Evolutionary conservation across 2,888 invertebrate species (phyloP).

Genomic region (Arge pagana): DNA sequence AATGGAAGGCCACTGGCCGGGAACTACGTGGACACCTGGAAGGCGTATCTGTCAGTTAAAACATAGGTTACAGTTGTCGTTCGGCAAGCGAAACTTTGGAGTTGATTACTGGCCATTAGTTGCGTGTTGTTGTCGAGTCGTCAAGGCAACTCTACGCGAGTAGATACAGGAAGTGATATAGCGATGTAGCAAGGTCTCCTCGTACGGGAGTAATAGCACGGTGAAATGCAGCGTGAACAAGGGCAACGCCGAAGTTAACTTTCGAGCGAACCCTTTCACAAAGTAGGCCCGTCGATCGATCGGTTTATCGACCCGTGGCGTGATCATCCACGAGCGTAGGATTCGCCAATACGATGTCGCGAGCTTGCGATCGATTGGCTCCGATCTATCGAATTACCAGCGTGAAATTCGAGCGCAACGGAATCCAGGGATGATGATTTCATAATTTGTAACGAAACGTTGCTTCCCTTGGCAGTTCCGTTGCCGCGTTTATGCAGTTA

Average conservation of each 20-base stretch:
- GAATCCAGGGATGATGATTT: conserved; percentile 13
- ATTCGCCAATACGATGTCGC: no score
- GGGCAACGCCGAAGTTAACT: neutral
- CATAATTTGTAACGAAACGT: conserved; percentile 6
- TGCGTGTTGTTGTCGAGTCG: conserved; percentile 54
- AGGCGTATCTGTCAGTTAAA: conserved; percentile 48
- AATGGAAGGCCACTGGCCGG: no score
- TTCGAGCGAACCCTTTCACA: neutral
- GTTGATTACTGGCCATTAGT: conserved; percentile 50
- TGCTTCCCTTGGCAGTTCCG: conserved; percentile 7
- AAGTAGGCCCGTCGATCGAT: neutral
- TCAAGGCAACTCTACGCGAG: conserved; percentile 48
- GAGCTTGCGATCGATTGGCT: no score
- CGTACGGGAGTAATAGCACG: conserved; percentile 37
- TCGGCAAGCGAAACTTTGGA: conserved; percentile 56
- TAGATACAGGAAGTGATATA: conserved; percentile 54
- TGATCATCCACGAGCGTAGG: no score
- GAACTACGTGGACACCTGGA: no score
- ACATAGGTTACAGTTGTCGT: conserved; percentile 38
- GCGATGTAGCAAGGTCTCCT: conserved; percentile 39
- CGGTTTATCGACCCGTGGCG: no score
- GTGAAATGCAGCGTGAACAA: conserved; percentile 45
- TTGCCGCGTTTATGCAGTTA: conserved; percentile 42
- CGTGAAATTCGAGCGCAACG: neutral
- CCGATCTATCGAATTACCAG: no score